Evolutionary conservation across 2,113 vertebrate species (phyloP), one percentile per base, ranked within the genome.

Genomic region (Syrrhaptes paradoxus): DNA sequence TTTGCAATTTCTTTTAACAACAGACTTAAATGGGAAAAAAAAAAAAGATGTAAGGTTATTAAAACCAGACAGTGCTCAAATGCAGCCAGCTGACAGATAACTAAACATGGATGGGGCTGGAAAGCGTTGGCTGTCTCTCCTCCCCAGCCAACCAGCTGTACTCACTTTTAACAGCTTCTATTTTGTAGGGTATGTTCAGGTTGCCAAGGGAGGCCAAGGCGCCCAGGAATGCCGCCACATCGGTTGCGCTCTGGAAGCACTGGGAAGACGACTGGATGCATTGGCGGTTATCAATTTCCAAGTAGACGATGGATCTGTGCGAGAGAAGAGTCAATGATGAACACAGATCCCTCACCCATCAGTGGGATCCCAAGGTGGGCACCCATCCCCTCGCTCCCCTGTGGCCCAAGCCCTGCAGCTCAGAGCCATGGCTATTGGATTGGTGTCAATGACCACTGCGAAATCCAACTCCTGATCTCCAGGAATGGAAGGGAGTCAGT

Each of bases 201-300:
- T 97, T 99, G 89, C 99, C 99, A 4, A 99, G 99, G 29, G 99
- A 99, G 71, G 99, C 99, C 90, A 99, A 95, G 4, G 99, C 99
- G 3, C 99, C 99, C 67, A 99, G 98, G 98, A 99, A 99, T 0
- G 99, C 99, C 0, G 99, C 99, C 57, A 99, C 99, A 1, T 99
- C 99, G 0, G 98, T 98, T 31, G 99, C 97, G 6, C 98, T 99
- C 97, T 99, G 98, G 98, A 99, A 99, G 87, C 99, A 99, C 80
- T 99, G 99, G 0, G 98, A 97, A 19, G 98, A 99, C 0, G 99
- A 98, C 95, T 99, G 99, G 94, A 99, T 97, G 46, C 99, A 99
- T 90, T 99, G 99, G 19, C 99, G 98, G 96, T 99, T 99, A 97
- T 99, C 99, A 2, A 99, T 99, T 95, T 99, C 99, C 97, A 99